Base-by-base conservation (phyloP, 1,140 invertebrate species). In the Sweltsa coloradensis region DNA sequence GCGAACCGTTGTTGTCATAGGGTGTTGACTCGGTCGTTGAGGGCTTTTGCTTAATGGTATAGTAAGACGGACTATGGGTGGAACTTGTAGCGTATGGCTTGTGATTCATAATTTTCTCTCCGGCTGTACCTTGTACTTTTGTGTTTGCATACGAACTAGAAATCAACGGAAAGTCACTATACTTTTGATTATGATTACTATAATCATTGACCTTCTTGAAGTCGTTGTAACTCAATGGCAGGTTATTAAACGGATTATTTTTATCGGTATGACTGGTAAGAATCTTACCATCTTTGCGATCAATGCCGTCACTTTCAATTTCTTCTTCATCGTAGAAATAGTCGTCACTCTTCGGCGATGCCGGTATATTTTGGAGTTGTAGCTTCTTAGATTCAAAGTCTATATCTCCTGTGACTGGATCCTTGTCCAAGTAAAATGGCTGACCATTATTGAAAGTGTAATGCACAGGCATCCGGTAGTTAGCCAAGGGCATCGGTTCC, bases 141-240 rank as follows among this genome's bases (percentile, higher is more conserved):
- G 78, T 74, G 52, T 81, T 82, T 0, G 80, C 79, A 53, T 83
- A 83, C 2, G 78, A 81, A 51, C 70, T 81, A 2, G 79, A 81
- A 25, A 83, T 81, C 19, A 83, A 52, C 0, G 79, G 80, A 55
- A 77, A 81, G n/a, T 64, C 62, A 21, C 60, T 65, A 1, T 72
- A 70, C 37, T 78, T 76, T 79, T 1, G 76, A 72, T 53, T 55
- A 11, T 47, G 37, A 23, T 36, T 47, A 18, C 36, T 36, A n/a
- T 37, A 13, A 14, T 47, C 21, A 9, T 37, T 24, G 19, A 14
- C 34, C 7, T n/a, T n/a, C n/a, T 16, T 37, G 11, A 37, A 37
- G 5, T 37, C 36, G 11, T 37, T 37, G 36, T 19, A 22, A 22
- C 23, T 37, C 5, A 16, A 16, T 19, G 36, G 36, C 7, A 37